phyloP scores from a whole-genome alignment of 2,113 vertebrate species.

The Oenanthe melanoleuca region DNA sequence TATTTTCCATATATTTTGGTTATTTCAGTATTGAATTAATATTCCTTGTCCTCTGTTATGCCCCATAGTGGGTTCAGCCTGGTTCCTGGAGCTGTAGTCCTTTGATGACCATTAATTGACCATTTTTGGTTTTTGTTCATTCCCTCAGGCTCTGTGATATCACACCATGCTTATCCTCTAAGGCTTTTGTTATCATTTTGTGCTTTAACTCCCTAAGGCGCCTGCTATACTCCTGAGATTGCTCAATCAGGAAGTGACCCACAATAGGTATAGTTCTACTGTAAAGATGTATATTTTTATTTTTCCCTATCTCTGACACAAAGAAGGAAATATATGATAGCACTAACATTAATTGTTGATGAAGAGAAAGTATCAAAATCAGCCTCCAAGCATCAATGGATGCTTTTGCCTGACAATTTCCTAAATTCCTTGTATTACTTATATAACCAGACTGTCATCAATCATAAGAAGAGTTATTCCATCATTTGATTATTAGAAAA shows the following conservation, averaged over 20 bases:
- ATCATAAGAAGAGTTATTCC: neutral
- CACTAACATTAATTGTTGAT: neutral
- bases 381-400: neutral
- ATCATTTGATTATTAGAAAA: neutral
- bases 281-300: neutral
- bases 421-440: neutral
- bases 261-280: neutral
- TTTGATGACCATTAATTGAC: neutral
- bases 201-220: neutral
- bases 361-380: neutral
- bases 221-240: neutral
- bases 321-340: neutral
- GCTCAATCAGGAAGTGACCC: neutral
- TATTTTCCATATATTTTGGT: neutral
- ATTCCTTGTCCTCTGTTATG: neutral
- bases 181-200: neutral
- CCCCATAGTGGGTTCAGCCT: neutral
- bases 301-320: neutral
- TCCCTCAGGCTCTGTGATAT: neutral
- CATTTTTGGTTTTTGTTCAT: neutral
- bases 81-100: neutral
- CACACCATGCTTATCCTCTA: neutral
- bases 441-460: neutral
- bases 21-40: neutral
- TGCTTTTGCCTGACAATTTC: neutral